Evolutionary conservation across 2,888 invertebrate species (phyloP).

Genomic region (Drosophila tanythrix): DNA sequence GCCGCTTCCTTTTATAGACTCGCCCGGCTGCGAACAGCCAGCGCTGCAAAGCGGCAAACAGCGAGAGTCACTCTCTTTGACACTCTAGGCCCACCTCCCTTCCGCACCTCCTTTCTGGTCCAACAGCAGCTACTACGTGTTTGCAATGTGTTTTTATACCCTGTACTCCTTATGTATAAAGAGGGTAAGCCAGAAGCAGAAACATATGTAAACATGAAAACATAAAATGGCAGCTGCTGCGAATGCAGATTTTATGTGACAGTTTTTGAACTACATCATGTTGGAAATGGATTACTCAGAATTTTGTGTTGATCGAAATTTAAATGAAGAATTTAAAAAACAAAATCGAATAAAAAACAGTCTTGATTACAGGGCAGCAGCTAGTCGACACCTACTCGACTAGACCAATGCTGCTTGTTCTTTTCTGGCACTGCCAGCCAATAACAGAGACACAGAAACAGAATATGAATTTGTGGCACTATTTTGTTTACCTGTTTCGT

Average conservation of each 20-base stretch:
- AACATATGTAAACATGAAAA: background rate
- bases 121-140: constrained; percentile 28
- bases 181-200: background rate
- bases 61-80: constrained; percentile 3
- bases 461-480: constrained; percentile 42
- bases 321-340: background rate
- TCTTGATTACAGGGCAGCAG: background rate
- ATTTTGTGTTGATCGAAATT: background rate
- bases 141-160: constrained; percentile 27
- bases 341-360: background rate
- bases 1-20: constrained; percentile 83
- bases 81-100: constrained; percentile 8
- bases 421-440: constrained; percentile 17
- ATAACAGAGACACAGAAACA: constrained; percentile 43
- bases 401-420: background rate
- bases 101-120: constrained; percentile 6
- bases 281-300: too few relatives aligned
- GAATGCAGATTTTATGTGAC: too few relatives aligned
- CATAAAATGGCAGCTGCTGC: background rate
- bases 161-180: background rate
- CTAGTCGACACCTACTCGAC: background rate
- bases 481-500: constrained; percentile 55
- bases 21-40: constrained; percentile 51
- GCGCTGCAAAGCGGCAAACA: constrained; percentile 43
- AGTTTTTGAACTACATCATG: too few relatives aligned